Evolutionary conservation across 2,888 invertebrate genomes (phyloP), one percentile per base, ranked within the genome.

Genomic region (Eilema griseolum): DNA sequence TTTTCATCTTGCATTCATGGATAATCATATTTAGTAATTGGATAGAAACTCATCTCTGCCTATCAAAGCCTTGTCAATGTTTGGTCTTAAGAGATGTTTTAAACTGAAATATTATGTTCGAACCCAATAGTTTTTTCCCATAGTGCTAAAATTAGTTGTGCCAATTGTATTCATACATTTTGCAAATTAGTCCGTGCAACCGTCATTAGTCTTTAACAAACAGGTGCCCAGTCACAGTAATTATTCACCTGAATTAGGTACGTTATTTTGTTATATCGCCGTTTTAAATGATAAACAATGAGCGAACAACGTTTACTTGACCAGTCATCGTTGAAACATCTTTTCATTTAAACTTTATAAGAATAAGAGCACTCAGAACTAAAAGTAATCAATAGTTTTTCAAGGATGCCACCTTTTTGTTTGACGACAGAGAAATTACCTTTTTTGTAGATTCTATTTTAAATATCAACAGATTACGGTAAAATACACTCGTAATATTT

Each of bases 291-390:
- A 67, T 74, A 63, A 62, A 73, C 75, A 75, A 83, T 81, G 69
- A 79, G 71, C 52, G 70, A 67, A 71, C 74, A 67, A 70, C 4
- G 20, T 46, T 46, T 46, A 1, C 65, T 73, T 71, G 62, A 61
- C 74, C 59, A 79, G 80, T 83, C 80, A 79, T 78, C 75, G 71
- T 63, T 76, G 73, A 77, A 75, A 74, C 80, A 61, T 79, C 70
- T 74, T 78, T 77, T 70, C 73, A 75, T 73, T 65, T n/a, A 52
- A n/a, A 56, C 69, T 73, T 81, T 80, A 69, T 66, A 72, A 64
- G 26, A 69, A 61, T n/a, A 72, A 72, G 61, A 73, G 74, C 57
- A 71, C 69, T 75, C 71, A 78, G 66, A 78, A 70, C 41, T 59
- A 59, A 67, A 59, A 80, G 71, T 77, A 75, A 79, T 75, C 74